phyloP scores from a whole-genome alignment of 2,888 invertebrate genomes.

The Eubasilissa splendida region DNA sequence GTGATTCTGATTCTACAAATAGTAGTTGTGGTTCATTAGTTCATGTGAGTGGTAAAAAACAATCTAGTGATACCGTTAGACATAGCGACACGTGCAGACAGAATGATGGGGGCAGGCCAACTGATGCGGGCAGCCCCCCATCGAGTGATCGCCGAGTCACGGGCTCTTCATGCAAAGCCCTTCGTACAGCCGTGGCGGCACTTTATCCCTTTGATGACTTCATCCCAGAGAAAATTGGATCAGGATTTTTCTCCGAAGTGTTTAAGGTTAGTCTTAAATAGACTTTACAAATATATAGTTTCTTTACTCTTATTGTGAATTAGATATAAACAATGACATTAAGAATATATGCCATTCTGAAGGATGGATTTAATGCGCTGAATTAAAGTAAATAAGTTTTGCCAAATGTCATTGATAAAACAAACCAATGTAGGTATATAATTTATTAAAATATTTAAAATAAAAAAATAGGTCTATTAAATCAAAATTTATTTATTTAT shows the following conservation, averaged over 20 bases:
- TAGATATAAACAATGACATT: too few relatives aligned
- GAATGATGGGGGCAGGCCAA: not conserved
- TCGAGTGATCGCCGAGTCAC: conserved; percentile 74
- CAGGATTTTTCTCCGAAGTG: conserved; percentile 97
- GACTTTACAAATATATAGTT: too few relatives aligned
- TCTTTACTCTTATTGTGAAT: too few relatives aligned
- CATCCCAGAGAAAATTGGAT: conserved; percentile 91
- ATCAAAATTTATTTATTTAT: too few relatives aligned
- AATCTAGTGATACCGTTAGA: not conserved
- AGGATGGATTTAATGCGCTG: too few relatives aligned
- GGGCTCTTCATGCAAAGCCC: conserved; percentile 89
- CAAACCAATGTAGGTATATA: too few relatives aligned
- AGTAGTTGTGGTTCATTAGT: conserved; percentile 34
- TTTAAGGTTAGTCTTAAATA: conserved; percentile 85
- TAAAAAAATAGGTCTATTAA: too few relatives aligned
- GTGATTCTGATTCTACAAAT: conserved; percentile 43
- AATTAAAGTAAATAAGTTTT: too few relatives aligned
- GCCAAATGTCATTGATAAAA: too few relatives aligned
- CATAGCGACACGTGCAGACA: not conserved
- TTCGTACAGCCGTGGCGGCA: conserved; percentile 92
- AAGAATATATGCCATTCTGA: too few relatives aligned
- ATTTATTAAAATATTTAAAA: too few relatives aligned
- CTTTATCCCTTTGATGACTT: conserved; percentile 96
- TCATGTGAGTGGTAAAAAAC: conserved; percentile 40
- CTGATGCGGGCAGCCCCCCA: conserved; percentile 47